A percentile compares a stretch with the other conserved stretches of the same genome.
phyloP scores from a whole-genome alignment of 2,113 vertebrate genomes.

The Elanus axillaris region DNA sequence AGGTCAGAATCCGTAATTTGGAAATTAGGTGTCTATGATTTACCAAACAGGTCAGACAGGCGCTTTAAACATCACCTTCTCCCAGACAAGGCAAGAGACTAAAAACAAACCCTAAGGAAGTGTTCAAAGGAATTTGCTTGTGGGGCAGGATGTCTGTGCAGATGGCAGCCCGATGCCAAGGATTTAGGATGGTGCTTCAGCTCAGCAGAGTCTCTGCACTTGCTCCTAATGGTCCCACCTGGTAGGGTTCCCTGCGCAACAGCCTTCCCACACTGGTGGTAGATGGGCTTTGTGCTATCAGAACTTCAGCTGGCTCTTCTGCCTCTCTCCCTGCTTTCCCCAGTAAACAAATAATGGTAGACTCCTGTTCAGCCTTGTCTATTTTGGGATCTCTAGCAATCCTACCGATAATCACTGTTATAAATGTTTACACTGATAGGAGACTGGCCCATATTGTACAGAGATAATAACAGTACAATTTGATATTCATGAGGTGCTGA shows the following conservation, averaged over 20 bases:
- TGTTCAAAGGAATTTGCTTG: background rate
- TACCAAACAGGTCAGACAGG: background rate
- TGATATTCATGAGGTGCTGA: constrained; percentile 66
- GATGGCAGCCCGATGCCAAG: background rate
- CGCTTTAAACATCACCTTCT: background rate
- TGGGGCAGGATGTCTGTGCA: background rate
- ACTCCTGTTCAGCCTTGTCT: constrained; percentile 6
- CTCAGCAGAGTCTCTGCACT: background rate
- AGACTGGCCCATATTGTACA: constrained; percentile 40
- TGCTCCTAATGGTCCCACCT: background rate
- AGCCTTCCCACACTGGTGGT: background rate
- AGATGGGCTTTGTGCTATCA: background rate
- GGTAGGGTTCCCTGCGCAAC: background rate
- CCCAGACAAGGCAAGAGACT: background rate
- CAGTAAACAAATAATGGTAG: constrained; percentile 26
- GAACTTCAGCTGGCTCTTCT: background rate
- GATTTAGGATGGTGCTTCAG: background rate
- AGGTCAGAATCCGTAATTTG: background rate
- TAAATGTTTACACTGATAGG: constrained; percentile 50
- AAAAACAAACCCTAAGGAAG: background rate
- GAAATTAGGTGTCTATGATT: background rate
- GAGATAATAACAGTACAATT: constrained; percentile 57
- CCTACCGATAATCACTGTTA: constrained; percentile 9
- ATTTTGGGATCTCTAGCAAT: constrained; percentile 39
- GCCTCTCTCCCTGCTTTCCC: background rate